These are phyloP conservation scores for Hydrocynus forskahlii DNA, from an alignment of 2,797 vertebrate species.

Conservation along the genomic window DNA sequence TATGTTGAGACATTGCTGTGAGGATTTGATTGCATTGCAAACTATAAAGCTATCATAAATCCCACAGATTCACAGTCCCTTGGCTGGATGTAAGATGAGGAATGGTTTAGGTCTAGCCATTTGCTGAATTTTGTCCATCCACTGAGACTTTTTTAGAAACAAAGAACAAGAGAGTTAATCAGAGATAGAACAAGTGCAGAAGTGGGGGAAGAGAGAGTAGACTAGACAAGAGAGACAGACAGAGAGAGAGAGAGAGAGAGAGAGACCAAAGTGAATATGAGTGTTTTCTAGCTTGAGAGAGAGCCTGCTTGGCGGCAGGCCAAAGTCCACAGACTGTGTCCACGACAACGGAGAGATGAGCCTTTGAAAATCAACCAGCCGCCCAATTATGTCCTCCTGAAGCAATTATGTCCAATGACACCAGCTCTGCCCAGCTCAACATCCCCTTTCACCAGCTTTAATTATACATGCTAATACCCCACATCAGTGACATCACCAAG, in stretches of 20 bases:
- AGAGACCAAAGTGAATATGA: slow-evolving; percentile 3
- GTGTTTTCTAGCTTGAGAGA: slow-evolving; percentile 37
- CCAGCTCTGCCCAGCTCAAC: slow-evolving; percentile 57
- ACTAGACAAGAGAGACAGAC: slow-evolving; percentile 34
- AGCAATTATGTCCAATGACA: slow-evolving; percentile 65
- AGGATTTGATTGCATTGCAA: background rate
- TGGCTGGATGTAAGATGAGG: slow-evolving; percentile 28
- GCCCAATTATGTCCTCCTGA: slow-evolving; percentile 65
- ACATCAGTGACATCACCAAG: slow-evolving; percentile 55
- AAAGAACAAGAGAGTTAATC: background rate
- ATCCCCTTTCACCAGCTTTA: slow-evolving; percentile 58
- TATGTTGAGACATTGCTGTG: background rate
- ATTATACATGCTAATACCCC: slow-evolving; percentile 61
- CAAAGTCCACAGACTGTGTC: slow-evolving; percentile 63
- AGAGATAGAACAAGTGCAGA: slow-evolving; percentile 16
- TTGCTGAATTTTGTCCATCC: background rate
- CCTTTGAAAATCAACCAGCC: slow-evolving; percentile 62
- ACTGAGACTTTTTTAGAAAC: slow-evolving; percentile 20
- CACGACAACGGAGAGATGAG: slow-evolving; percentile 61
- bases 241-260: slow-evolving; percentile 37
- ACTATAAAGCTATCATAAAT: too few species aligned
- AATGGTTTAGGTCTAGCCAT: slow-evolving; percentile 34
- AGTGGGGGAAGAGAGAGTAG: slow-evolving; percentile 1
- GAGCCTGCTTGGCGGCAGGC: slow-evolving; percentile 56
- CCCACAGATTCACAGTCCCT: background rate